phyloP scores from a whole-genome alignment of 2,113 vertebrate genomes.

The Aspiorhynchus laticeps region DNA sequence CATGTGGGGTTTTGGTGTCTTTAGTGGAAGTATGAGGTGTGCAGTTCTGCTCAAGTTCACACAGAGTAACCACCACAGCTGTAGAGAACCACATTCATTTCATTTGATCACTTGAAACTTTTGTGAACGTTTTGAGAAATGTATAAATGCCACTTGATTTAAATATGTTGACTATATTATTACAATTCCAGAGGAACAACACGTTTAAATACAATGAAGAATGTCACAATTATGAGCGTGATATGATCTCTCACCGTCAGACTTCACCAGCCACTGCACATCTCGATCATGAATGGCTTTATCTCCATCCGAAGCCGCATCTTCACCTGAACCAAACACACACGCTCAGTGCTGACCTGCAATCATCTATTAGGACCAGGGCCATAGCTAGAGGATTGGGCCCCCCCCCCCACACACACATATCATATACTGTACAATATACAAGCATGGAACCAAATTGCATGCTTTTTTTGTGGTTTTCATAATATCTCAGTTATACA shows the following conservation, averaged over 20 bases:
- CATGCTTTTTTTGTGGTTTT: too few relatives aligned
- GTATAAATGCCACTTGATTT: background rate
- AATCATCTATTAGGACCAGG: too few relatives aligned
- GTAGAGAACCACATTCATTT: background rate
- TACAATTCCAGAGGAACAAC: background rate
- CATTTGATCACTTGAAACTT: background rate
- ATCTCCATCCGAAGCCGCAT: slow-evolving; percentile 57
- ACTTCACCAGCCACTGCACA: slow-evolving; percentile 70
- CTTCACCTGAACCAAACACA: slow-evolving; percentile 63
- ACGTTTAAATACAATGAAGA: background rate
- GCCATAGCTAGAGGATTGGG: too few relatives aligned
- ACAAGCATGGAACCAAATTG: too few relatives aligned
- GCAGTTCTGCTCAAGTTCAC: background rate
- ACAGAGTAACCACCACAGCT: background rate
- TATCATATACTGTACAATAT: too few relatives aligned
- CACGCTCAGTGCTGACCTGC: background rate
- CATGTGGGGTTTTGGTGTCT: background rate
- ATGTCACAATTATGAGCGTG: background rate
- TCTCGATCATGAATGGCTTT: slow-evolving; percentile 72
- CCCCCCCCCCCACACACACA: too few relatives aligned
- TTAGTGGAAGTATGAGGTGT: background rate
- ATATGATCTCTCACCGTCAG: slow-evolving; percentile 66
- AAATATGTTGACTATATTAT: too few relatives aligned
- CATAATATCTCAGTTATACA: too few relatives aligned
- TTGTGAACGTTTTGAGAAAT: background rate